Evolutionary conservation across 2,888 invertebrate genomes (phyloP), one percentile per base, ranked within the genome.

Genomic region (Limenitis camilla): DNA sequence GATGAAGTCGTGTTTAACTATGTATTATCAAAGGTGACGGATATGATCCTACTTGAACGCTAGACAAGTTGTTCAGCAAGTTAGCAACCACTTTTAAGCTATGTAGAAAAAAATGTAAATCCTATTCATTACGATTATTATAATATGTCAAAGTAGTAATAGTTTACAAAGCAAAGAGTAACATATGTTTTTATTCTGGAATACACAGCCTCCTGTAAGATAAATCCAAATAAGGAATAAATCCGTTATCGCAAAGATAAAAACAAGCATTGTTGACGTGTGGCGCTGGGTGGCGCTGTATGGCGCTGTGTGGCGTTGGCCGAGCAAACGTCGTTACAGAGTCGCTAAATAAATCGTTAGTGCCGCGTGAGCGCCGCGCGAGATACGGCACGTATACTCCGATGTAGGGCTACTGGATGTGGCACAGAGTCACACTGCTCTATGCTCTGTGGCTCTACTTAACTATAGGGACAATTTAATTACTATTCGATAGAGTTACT

Each of bases 311-410:
- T 19, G 19, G 64, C 70, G 70, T 58, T 64, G 71, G 75, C 69
- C 78, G 79, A 68, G 70, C 80, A 85, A 86, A 86, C 84, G 84
- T 79, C 82, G 84, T 86, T 81, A 82, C 73, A 66, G 68, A 69
- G 73, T 76, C 69, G 70, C 82, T 84, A 81, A 84, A 85, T 85
- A 86, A 86, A 85, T 84, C 83, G 84, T 83, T 79, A 82, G 77
- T 72, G 72, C 75, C 75, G 82, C 78, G 81, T 77, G 78, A 78
- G 74, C 70, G 61, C 55, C 58, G 61, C 63, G 61, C 72, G 76
- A 77, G 84, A 86, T 86, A 86, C 70, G 78, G 85, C 85, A 86
- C 85, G 85, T 81, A 74, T 56, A 33, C 6, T 4, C 45, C 28
- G 69, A 71, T 29, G 7, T 73, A 66, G 7, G 4, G 35, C 0